Evolutionary conservation across 2,113 vertebrate genomes (phyloP), one percentile per base, ranked within the genome.

Genomic region (Charina bottae): DNA sequence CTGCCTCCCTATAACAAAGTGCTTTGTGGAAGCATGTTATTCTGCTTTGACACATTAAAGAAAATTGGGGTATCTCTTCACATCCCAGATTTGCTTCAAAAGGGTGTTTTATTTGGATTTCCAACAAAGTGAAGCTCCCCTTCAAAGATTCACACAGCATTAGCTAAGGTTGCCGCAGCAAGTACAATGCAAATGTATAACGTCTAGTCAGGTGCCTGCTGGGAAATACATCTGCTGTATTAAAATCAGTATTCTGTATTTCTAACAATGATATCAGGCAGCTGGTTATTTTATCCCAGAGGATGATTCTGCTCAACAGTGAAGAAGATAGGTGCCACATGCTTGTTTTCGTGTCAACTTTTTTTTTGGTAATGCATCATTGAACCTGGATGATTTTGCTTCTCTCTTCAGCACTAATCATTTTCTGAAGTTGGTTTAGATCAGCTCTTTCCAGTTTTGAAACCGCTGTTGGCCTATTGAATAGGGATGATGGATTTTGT

Each of bases 221-320:
- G 49, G 84, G 84, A n/a, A 28, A 55, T 55, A 85, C 53, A 85
- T 86, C 85, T 86, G 85, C 15, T 86, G 1, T 28, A 68, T 24
- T 68, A 68, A 68, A 68, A 23, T 68, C 62, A 68, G 21, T 28
- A 68, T 6, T n/a, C 62, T n/a, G 62, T 56, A 55, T 86, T 86
- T 56, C 53, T 86, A 56, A 86, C 54, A 55, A n/a, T n/a, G 28
- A 56, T 55, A 54, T 56, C 53, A 86, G 72, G 85, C 53, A 86
- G 85, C 85, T 86, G 85, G 28, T 86, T 28, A 56, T 86, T 86
- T 86, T 86, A 86, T n/a, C 53, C 53, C 24, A 55, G 85, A 56
- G 53, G 28, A 28, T n/a, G 54, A 55, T 86, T 86, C 24, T 56
- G 53, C 85, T 55, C 11, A n/a, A 15, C 6, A 55, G 6, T 86